These are phyloP conservation scores for Eutrigla gurnardus DNA, from an alignment of 2,797 vertebrate species.

Conservation along the genomic window DNA sequence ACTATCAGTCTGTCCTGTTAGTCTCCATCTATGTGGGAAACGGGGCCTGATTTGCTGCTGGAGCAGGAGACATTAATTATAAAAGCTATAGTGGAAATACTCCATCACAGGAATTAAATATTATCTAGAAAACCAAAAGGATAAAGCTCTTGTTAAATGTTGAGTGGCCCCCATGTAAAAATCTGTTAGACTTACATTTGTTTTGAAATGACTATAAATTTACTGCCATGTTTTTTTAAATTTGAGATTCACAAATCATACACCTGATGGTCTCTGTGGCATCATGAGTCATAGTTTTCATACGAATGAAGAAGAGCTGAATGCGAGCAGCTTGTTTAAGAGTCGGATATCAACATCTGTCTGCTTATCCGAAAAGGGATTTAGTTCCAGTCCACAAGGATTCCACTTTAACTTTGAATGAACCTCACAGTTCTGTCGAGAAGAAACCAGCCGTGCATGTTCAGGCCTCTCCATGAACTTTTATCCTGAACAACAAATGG, in stretches of 20 bases:
- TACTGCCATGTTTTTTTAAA: neutral
- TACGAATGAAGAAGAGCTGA: neutral
- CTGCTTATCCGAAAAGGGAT: neutral
- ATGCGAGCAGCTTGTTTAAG: neutral
- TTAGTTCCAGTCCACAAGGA: neutral
- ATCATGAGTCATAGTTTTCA: neutral
- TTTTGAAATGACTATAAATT: neutral
- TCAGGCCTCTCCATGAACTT: neutral
- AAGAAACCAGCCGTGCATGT: neutral
- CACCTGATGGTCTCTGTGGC: neutral
- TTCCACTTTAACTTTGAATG: neutral
- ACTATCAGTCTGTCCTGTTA: constrained; percentile 48
- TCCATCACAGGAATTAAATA: constrained; percentile 27
- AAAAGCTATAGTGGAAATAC: constrained; percentile 52
- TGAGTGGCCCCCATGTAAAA: constrained; percentile 19
- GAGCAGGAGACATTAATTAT: constrained; percentile 44
- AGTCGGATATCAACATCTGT: constrained; percentile 13
- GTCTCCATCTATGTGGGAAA: constrained; percentile 54
- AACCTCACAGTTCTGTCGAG: neutral
- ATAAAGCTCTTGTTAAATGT: constrained; percentile 47
- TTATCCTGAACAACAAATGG: neutral
- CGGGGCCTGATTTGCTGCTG: constrained; percentile 69
- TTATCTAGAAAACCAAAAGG: constrained; percentile 53
- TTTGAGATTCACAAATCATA: neutral
- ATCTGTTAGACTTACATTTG: neutral